Base-by-base conservation (phyloP, 2,797 vertebrate species). In the Vespertilio murinus region DNA sequence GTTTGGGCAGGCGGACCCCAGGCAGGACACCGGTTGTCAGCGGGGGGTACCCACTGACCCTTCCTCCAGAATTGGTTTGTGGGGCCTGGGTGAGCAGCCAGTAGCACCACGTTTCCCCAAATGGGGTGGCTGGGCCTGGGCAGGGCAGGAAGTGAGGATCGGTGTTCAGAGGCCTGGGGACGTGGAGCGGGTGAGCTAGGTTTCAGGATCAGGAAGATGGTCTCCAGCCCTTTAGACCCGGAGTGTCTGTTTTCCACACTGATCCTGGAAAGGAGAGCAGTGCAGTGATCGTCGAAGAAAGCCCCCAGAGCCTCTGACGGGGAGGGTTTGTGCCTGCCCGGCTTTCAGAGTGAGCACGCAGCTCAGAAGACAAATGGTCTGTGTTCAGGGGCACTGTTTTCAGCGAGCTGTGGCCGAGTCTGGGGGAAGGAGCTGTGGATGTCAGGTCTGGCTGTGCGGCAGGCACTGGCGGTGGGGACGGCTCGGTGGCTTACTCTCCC, bases 211-310 rank as follows among this genome's bases (percentile, higher is more conserved):
- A 69, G 85, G 64, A 95, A 90, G 78, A 88, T 93, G 90, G 56
- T 33, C 80, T n/a, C 61, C 61, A 17, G 52, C 54, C 93, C 49
- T 16, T 17, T 64, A 83, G 75, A 90, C n/a, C n/a, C n/a, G 92
- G 90, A 95, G 79, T 73, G 56, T 67, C 96, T 79, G 45, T 87
- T 85, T 30, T 12, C 38, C 5, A 35, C 49, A 80, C 80, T 47
- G 94, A 77, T 71, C 33, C 94, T 86, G 75, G 49, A 95, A 95
- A 96, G 87, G 88, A 91, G 94, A 92, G 78, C 82, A 83, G 88
- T 45, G 49, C 81, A 33, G 75, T 84, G 95, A 95, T 83, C 93
- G 93, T 91, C 93, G 56, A 54, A 90, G 92, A 78, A 80, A 94
- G 92, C 45, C 96, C 88, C 33, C 52, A 47, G 42, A 42, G 17